Conservation (phyloP, 2,113 vertebrate species). For the Bombycilla garrulus region DNA sequence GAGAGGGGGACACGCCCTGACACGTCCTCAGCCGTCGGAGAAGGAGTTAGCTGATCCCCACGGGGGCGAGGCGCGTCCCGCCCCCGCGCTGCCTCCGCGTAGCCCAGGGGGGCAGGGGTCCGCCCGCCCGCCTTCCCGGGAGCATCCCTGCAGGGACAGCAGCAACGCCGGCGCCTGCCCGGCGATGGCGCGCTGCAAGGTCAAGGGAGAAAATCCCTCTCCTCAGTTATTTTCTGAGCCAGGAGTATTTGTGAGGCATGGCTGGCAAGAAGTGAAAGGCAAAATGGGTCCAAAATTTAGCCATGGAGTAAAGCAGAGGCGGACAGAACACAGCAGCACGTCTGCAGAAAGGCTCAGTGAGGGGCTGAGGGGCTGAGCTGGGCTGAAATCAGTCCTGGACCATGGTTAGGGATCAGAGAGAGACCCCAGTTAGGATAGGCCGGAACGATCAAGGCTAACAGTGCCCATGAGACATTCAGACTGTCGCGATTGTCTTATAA, state of each 20-base stretch:
- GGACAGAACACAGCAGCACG: not conserved
- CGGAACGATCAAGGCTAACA: not conserved
- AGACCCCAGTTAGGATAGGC: not conserved
- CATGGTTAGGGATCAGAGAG: not conserved
- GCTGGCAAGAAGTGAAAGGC: not conserved
- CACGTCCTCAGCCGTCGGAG: not conserved
- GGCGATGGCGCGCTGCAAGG: not conserved
- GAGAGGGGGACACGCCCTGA: not conserved
- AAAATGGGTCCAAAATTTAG: not conserved
- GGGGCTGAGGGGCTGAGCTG: not conserved
- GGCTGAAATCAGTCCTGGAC: not conserved
- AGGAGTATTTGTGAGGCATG: not conserved
- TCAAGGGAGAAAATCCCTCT: not conserved
- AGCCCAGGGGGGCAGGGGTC: not conserved
- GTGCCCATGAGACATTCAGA: accelerated
- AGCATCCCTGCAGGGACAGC: not conserved
- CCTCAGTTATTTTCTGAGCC: not conserved
- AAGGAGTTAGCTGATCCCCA: not conserved
- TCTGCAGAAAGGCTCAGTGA: accelerated
- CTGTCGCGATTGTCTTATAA: not conserved
- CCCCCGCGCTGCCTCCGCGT: not conserved
- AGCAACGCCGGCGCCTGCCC: not conserved
- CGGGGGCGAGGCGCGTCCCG: not conserved
- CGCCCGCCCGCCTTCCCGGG: not conserved
- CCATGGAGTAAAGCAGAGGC: not conserved